These are phyloP conservation scores for Taeniopygia guttata DNA, from an alignment of 2,797 vertebrate species.

Conservation along the genomic window DNA sequence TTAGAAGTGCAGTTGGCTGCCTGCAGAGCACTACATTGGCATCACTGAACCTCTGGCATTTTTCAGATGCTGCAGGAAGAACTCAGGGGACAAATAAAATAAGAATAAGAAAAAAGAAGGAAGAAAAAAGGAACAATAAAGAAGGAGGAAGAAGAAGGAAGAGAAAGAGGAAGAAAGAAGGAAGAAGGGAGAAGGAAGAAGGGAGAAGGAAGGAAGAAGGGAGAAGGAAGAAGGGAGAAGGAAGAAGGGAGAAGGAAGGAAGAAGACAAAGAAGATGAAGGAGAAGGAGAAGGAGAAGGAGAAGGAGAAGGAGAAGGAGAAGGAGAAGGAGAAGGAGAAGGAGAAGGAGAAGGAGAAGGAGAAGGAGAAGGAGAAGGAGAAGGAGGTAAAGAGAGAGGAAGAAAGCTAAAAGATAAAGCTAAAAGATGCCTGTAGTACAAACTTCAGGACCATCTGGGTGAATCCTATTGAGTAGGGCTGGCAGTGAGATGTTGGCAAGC, in stretches of 20 bases:
- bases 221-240: too few relatives aligned
- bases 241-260: too few relatives aligned
- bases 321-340: not conserved
- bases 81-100: not conserved
- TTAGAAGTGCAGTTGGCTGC: slow-evolving; percentile 48
- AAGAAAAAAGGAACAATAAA: not conserved
- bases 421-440: not conserved
- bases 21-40: slow-evolving; percentile 3
- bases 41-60: not conserved
- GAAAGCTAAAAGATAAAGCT: not conserved
- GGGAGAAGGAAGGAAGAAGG: not conserved
- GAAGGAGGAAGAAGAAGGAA: accelerated
- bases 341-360: not conserved
- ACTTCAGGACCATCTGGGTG: not conserved
- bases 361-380: not conserved
- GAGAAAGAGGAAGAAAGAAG: too few relatives aligned
- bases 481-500: not conserved
- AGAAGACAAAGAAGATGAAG: not conserved
- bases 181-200: too few relatives aligned
- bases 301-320: not conserved
- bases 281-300: not conserved
- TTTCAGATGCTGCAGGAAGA: not conserved
- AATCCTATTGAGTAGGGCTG: not conserved
- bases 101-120: accelerated
- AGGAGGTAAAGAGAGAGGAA: too few relatives aligned